These are phyloP conservation scores for Amphipyra berbera DNA, from an alignment of 2,888 invertebrate species.

Conservation along the genomic window DNA sequence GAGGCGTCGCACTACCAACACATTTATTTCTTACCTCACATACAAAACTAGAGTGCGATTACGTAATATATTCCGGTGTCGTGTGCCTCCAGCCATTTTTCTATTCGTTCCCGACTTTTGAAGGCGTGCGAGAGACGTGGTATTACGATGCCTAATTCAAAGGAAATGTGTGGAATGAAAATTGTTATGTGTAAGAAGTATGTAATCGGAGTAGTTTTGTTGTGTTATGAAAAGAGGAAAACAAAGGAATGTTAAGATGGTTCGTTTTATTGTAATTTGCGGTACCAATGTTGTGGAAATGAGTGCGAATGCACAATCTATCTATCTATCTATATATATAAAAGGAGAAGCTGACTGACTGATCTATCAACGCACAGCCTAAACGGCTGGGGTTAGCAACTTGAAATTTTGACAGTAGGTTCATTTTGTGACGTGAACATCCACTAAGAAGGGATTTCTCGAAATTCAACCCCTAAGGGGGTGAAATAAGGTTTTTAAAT, in stretches of 20 bases:
- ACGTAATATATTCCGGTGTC: constrained; percentile 86
- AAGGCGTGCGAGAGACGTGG: constrained; percentile 71
- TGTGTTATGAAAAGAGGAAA: constrained; percentile 32
- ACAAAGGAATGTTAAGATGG: constrained; percentile 31
- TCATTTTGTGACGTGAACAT: too few relatives aligned
- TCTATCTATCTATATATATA: too few relatives aligned
- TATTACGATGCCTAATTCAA: constrained; percentile 72
- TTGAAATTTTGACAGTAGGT: too few relatives aligned
- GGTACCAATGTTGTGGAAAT: constrained; percentile 1
- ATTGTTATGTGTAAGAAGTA: constrained; percentile 52
- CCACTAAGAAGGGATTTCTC: too few relatives aligned
- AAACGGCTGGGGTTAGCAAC: too few relatives aligned
- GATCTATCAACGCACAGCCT: too few relatives aligned
- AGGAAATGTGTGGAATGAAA: constrained; percentile 65
- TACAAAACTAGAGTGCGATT: constrained; percentile 81
- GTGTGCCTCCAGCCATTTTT: constrained; percentile 83
- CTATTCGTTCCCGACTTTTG: constrained; percentile 74
- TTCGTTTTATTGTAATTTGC: constrained; percentile 23
- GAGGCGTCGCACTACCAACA: constrained; percentile 79
- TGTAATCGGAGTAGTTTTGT: constrained; percentile 53
- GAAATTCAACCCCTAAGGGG: too few relatives aligned
- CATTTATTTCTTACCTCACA: constrained; percentile 82
- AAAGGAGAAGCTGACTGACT: too few relatives aligned
- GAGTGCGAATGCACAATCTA: not conserved
- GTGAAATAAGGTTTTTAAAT: too few relatives aligned